Base-by-base conservation (phyloP, 2,888 invertebrate species). In the Sminthurides aquaticus region DNA sequence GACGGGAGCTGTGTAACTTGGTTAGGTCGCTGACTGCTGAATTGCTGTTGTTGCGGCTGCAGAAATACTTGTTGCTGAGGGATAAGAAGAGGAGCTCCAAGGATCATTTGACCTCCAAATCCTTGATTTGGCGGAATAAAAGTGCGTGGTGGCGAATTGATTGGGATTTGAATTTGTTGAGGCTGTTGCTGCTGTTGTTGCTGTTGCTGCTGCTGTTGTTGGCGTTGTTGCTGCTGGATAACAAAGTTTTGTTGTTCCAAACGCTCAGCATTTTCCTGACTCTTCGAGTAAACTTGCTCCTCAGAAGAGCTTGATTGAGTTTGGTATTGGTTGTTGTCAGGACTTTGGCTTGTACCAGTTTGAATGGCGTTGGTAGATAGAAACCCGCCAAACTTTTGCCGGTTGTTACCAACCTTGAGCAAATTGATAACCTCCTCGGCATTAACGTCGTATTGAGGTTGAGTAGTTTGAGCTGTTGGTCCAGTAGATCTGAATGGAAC, bases 351-450 rank as follows among this genome's bases (percentile, higher is more conserved):
- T 18, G 20, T 22, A 24, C 25, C 24, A 24, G 56, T n/a, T 24
- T 55, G 66, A 43, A 15, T 57, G 28, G 56, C 62, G 52, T 52
- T 52, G 52, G 61, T 25, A 26, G 61, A 49, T 5, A 61, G 43
- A 20, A 65, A 65, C 15, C 65, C 65, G 8, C 65, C 65, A n/a
- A 61, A 65, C 55, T 57, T 65, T 20, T 60, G 65, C 18, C 43
- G 15, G 25, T 52, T 65, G 26, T 26, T 18, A 1, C 28, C 57
- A 1, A 55, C n/a, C 25, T 64, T 64, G 1, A 64, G 26, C 20
- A 64, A 26, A 54, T 54, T 64, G 54, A 59, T 49, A 1, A 64
- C 58, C 58, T 64, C 64, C 43, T 64, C 28, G 1, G 64, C 59
- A 54, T 58, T 49, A 24, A 64, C n/a, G 15, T 49, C 28, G 25